phyloP scores from a whole-genome alignment of 92 coral and sea anemone species.

The Pocillopora grandis region DNA sequence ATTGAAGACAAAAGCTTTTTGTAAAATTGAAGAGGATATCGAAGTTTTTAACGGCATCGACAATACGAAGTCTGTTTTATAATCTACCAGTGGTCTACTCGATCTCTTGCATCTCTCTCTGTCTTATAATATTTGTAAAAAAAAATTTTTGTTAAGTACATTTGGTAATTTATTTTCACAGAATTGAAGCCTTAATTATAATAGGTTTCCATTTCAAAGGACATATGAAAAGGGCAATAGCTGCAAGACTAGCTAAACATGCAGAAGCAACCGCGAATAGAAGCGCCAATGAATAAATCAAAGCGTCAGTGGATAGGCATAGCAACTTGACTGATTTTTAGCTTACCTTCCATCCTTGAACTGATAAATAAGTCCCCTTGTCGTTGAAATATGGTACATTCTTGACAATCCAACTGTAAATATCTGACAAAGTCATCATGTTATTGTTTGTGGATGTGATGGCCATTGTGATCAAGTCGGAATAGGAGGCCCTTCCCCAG shows the following conservation, averaged over 20 bases:
- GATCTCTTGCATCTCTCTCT: neutral
- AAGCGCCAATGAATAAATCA: no score
- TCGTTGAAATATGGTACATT: constrained; percentile 78
- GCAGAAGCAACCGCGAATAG: no score
- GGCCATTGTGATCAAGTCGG: constrained; percentile 77
- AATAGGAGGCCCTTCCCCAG: constrained; percentile 80
- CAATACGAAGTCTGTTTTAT: neutral
- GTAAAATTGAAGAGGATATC: neutral
- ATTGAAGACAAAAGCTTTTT: neutral
- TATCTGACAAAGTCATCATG: constrained; percentile 71
- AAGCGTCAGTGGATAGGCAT: no score
- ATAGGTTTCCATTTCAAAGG: neutral
- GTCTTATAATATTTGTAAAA: neutral
- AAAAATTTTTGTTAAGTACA: neutral
- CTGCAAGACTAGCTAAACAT: no score
- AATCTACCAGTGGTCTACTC: neutral
- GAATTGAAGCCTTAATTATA: neutral
- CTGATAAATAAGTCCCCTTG: constrained; percentile 66
- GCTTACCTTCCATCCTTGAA: constrained; percentile 89
- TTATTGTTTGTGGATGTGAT: constrained; percentile 54
- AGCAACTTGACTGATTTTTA: neutral
- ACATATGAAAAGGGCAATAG: no score
- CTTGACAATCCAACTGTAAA: constrained; percentile 76
- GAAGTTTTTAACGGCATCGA: neutral
- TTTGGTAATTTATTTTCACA: neutral